These are phyloP conservation scores for Athene noctua DNA, from an alignment of 2,113 vertebrate genomes.

Conservation along the genomic window DNA sequence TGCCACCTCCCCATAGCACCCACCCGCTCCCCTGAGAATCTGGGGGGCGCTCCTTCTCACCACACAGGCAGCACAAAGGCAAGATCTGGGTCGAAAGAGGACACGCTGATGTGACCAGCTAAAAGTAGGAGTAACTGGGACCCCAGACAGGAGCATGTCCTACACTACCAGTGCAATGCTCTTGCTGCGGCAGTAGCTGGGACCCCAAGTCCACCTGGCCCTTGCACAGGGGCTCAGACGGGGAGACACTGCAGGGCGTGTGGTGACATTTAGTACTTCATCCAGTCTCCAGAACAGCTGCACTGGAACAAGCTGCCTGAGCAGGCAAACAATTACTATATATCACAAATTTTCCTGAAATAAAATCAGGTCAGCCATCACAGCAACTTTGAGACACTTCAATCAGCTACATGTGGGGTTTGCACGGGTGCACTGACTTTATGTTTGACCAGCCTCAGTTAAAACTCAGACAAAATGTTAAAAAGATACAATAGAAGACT, in stretches of 20 bases:
- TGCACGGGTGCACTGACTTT: not conserved
- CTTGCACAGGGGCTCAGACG: not conserved
- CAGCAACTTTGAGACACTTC: not conserved
- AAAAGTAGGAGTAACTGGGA: not conserved
- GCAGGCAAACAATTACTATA: not conserved
- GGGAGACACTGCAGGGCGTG: not conserved
- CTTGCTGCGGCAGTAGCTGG: not conserved
- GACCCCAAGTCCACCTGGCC: too few relatives aligned
- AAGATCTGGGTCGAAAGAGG: not conserved
- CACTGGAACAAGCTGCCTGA: not conserved
- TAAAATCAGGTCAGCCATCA: not conserved
- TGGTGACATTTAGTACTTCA: not conserved
- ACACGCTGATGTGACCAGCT: not conserved
- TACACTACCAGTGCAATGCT: not conserved
- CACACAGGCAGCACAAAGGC: not conserved
- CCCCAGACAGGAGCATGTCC: not conserved
- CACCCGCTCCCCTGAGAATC: not conserved
- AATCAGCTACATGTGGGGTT: not conserved
- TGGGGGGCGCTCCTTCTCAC: not conserved
- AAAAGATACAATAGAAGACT: not conserved
- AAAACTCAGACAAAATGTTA: constrained; percentile 7
- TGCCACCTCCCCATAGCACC: not conserved
- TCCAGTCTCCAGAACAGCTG: not conserved
- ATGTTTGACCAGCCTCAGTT: not conserved
- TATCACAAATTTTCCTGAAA: not conserved